Conservation (phyloP, 2,888 invertebrate genomes). For the Drosophila prolongata region DNA sequence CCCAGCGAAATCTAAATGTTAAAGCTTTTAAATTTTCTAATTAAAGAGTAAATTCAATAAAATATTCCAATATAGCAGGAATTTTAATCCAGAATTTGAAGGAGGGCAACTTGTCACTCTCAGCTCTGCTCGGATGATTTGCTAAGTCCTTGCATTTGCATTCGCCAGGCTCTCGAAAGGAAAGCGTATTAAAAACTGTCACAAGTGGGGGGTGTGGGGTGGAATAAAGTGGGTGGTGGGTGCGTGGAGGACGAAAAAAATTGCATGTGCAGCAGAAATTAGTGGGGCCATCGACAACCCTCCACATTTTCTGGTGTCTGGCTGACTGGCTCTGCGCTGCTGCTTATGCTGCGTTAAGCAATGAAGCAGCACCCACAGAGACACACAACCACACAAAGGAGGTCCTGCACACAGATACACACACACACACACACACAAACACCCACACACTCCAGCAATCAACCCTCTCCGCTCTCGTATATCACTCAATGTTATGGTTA, state of each 20-base stretch:
- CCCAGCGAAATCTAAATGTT: too few relatives aligned
- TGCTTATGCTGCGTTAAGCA: slow-evolving; percentile 78
- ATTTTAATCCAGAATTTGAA: background rate
- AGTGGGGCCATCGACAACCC: slow-evolving; percentile 53
- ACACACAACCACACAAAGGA: slow-evolving; percentile 10
- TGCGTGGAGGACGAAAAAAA: slow-evolving; percentile 48
- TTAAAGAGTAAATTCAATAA: too few relatives aligned
- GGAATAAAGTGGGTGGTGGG: slow-evolving; percentile 13
- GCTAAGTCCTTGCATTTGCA: slow-evolving; percentile 35
- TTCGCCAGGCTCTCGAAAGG: slow-evolving; percentile 31
- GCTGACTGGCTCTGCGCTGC: slow-evolving; percentile 56
- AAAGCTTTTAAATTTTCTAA: too few relatives aligned
- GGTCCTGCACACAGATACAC: slow-evolving; percentile 21
- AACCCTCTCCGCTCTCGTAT: slow-evolving; percentile 51
- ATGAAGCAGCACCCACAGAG: slow-evolving; percentile 51
- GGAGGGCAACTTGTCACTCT: slow-evolving; percentile 19
- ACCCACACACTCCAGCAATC: slow-evolving; percentile 9
- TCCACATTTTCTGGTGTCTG: slow-evolving; percentile 23
- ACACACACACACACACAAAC: slow-evolving; percentile 16
- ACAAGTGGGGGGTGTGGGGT: slow-evolving; percentile 49
- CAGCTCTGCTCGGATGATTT: slow-evolving; percentile 21
- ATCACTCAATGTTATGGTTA: slow-evolving; percentile 78
- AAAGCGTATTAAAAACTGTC: slow-evolving; percentile 73
- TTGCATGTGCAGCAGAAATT: slow-evolving; percentile 75
- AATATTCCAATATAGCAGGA: too few relatives aligned